Evolutionary conservation across 2,797 vertebrate species (phyloP).

Genomic region (Vespertilio murinus): DNA sequence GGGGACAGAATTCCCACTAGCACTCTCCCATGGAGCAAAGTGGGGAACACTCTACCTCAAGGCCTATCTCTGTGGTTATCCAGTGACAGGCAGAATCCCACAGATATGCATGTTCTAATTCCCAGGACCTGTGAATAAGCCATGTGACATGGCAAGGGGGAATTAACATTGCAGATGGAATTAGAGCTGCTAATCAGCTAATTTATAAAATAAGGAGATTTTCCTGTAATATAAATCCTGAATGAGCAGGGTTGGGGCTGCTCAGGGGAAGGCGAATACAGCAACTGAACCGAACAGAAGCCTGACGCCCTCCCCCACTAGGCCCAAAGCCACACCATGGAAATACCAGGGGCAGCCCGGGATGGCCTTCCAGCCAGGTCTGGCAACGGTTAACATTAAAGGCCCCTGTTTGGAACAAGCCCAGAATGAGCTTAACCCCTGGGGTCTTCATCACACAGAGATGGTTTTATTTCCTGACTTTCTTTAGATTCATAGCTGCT

Average conservation of each 20-base stretch:
- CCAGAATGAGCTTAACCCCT: background rate
- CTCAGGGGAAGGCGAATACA: background rate
- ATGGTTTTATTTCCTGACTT: constrained; percentile 25
- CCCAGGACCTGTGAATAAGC: background rate
- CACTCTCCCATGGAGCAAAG: background rate
- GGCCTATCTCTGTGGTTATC: background rate
- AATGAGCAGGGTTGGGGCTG: background rate
- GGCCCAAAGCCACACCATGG: background rate
- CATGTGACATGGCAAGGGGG: background rate
- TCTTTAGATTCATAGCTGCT: background rate
- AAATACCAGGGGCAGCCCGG: background rate
- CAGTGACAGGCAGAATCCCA: background rate
- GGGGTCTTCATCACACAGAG: background rate
- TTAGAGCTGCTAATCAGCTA: background rate
- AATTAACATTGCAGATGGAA: background rate
- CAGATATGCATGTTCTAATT: background rate
- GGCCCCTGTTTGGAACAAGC: background rate
- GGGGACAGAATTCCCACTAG: background rate
- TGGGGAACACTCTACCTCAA: too few species aligned
- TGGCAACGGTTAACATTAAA: background rate
- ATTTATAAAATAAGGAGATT: background rate
- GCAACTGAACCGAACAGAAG: background rate
- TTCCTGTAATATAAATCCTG: background rate
- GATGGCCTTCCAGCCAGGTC: background rate
- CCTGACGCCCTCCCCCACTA: fast-evolving